phyloP scores from a whole-genome alignment of 2,888 invertebrate species.

The Nomada ruficornis region DNA sequence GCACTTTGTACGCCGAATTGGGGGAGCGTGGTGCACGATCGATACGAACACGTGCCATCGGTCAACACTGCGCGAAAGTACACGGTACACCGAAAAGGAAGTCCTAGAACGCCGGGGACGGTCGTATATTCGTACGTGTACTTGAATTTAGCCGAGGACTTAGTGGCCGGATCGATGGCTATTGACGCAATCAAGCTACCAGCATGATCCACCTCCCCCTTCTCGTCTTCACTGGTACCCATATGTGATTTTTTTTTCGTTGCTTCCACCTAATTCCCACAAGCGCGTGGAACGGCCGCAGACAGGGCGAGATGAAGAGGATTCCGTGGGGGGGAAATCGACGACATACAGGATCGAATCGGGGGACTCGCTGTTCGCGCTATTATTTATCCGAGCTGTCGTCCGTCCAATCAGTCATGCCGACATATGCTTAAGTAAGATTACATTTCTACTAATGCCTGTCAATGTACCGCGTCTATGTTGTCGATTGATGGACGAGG shows the following conservation, averaged over 20 bases:
- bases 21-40: slow-evolving; percentile 46
- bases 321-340: slow-evolving; percentile 33
- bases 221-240: slow-evolving; percentile 71
- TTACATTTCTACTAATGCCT: slow-evolving; percentile 83
- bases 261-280: slow-evolving; percentile 72
- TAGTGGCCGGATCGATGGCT: slow-evolving; percentile 75
- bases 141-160: slow-evolving; percentile 70
- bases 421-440: slow-evolving; percentile 83
- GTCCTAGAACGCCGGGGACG: slow-evolving; percentile 54
- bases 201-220: slow-evolving; percentile 68
- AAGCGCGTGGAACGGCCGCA: slow-evolving; percentile 53
- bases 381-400: slow-evolving; percentile 81
- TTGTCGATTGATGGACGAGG: slow-evolving; percentile 56
- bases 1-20: slow-evolving; percentile 62
- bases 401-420: slow-evolving; percentile 81
- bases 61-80: slow-evolving; percentile 64
- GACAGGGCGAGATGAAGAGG: slow-evolving; percentile 18
- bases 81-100: slow-evolving; percentile 55
- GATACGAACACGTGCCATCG: slow-evolving; percentile 66
- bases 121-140: slow-evolving; percentile 64
- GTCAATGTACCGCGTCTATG: slow-evolving; percentile 56
- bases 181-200: slow-evolving; percentile 77
- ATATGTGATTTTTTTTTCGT: slow-evolving; percentile 77
- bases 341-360: slow-evolving; percentile 47
- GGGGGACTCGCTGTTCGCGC: slow-evolving; percentile 60